Conservation (phyloP, 2,113 vertebrate species). For the Hiodon tergisus region DNA sequence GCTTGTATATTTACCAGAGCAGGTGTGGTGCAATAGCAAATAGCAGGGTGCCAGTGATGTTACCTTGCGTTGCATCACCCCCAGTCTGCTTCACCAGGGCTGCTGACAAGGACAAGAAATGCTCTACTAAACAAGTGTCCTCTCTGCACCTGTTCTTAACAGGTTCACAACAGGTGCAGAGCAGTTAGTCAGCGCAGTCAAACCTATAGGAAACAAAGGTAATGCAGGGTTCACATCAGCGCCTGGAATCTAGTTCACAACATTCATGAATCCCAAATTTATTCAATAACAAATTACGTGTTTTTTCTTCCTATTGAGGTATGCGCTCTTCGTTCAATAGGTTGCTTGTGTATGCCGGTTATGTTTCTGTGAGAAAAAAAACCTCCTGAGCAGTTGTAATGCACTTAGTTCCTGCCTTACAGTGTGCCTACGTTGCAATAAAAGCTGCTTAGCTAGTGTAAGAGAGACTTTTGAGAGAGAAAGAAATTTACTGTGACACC, state of each 20-base stretch:
- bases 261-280: no score
- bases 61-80: constrained; percentile 44
- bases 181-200: constrained; percentile 15
- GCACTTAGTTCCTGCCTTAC: constrained; percentile 2
- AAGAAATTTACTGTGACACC: not conserved
- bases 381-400: not conserved
- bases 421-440: not conserved
- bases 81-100: not conserved
- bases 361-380: not conserved
- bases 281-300: not conserved
- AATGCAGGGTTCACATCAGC: not conserved
- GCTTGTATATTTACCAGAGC: not conserved
- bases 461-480: not conserved
- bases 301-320: not conserved
- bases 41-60: constrained; percentile 36
- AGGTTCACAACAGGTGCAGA: constrained; percentile 35
- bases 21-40: constrained; percentile 14
- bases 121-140: not conserved
- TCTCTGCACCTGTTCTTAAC: constrained; percentile 34
- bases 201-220: not conserved
- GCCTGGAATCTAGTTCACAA: not conserved
- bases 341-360: not conserved
- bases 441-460: not conserved
- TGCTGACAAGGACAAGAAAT: constrained; percentile 18
- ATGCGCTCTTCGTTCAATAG: not conserved